Conservation (phyloP, 2,797 vertebrate genomes). For the Amblyopsis hoosieri region DNA sequence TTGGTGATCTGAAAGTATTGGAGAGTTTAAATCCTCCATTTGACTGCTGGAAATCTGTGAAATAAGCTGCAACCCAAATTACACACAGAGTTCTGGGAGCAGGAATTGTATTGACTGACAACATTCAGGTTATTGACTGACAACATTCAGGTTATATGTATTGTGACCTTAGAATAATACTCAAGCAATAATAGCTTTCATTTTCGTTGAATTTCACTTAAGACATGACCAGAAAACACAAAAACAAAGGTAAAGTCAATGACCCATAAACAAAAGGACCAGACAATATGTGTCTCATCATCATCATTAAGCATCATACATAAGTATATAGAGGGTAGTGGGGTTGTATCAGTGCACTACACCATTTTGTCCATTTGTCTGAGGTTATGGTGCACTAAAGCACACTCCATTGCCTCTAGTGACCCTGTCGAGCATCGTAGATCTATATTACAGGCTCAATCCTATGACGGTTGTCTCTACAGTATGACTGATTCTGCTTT, state of each 20-base stretch:
- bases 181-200: slow-evolving; percentile 3
- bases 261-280: neutral
- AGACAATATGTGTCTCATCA: slow-evolving; percentile 4
- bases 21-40: slow-evolving; percentile 47
- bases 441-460: slow-evolving; percentile 58
- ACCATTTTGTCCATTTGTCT: slow-evolving; percentile 53
- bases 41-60: slow-evolving; percentile 34
- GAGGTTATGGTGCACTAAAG: slow-evolving; percentile 64
- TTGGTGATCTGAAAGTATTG: slow-evolving; percentile 43
- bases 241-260: neutral
- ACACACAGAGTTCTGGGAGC: slow-evolving; percentile 22
- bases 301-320: neutral
- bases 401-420: slow-evolving; percentile 60
- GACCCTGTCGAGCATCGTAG: slow-evolving; percentile 61
- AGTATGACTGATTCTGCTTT: slow-evolving; percentile 49
- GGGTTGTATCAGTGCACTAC: slow-evolving; percentile 1
- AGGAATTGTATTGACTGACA: slow-evolving; percentile 45
- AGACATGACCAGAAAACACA: neutral
- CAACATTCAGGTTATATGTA: slow-evolving; percentile 8
- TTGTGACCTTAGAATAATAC: slow-evolving; percentile 23
- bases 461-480: slow-evolving; percentile 49
- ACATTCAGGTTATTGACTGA: slow-evolving; percentile 26
- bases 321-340: slow-evolving; percentile 4
- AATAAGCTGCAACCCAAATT: slow-evolving; percentile 46
- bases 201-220: slow-evolving; percentile 16